phyloP scores from a whole-genome alignment of 2,113 vertebrate species.

The Elephantulus edwardii region DNA sequence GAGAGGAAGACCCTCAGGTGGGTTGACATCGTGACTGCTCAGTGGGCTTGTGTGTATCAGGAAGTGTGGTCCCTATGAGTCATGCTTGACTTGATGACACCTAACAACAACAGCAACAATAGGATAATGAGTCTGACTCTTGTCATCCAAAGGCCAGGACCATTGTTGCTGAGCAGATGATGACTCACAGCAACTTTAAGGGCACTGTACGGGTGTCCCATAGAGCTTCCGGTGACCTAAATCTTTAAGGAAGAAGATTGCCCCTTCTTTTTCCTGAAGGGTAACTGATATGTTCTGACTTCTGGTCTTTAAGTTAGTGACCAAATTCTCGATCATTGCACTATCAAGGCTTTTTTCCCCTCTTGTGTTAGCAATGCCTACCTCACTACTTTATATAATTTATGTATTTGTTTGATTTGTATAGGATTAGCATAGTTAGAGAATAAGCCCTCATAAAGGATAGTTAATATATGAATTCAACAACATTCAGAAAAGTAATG shows the following conservation, averaged over 20 bases:
- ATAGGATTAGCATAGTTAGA: no score
- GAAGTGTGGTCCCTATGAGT: no score
- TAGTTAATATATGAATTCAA: neutral
- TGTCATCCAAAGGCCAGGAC: no score
- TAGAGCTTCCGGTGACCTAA: neutral
- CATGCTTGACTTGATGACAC: no score
- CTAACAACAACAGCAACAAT: no score
- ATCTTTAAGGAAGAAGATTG: neutral
- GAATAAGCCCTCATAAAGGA: neutral
- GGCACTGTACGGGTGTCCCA: neutral
- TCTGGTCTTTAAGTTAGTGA: neutral
- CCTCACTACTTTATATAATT: rapidly evolving
- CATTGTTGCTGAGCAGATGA: no score
- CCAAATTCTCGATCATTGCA: neutral
- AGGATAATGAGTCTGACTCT: neutral
- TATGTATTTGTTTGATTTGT: no score
- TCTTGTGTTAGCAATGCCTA: rapidly evolving
- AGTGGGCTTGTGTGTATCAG: no score
- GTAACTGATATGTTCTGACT: neutral
- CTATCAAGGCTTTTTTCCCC: neutral
- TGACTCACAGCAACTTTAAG: neutral
- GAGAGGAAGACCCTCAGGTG: no score
- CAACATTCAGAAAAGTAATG: neutral
- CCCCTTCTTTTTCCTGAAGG: neutral
- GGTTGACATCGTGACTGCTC: no score